A percentile compares a stretch with the other conserved stretches of the same genome.
Conservation (phyloP, 2,113 vertebrate genomes). For the Dipodomys ordii region DNA sequence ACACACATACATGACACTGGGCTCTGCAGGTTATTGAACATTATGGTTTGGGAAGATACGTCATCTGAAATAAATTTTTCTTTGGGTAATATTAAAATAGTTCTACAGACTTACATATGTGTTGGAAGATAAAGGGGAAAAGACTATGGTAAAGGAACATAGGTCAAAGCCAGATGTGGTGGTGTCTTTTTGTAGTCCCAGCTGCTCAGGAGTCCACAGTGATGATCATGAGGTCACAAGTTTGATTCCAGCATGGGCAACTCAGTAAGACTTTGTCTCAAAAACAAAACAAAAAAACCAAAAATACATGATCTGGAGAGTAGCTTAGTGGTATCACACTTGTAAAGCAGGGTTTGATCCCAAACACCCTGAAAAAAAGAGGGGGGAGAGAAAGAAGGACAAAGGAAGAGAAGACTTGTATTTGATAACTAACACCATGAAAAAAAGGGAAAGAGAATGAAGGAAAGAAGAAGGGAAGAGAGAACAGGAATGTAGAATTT, state of each 20-base stretch:
- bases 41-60: not conserved
- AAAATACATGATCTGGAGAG: too few species aligned
- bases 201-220: too few species aligned
- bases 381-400: too few species aligned
- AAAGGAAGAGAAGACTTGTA: not conserved
- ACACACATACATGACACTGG: not conserved
- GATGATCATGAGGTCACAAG: too few species aligned
- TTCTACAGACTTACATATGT: too few species aligned
- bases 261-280: not conserved
- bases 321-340: too few species aligned
- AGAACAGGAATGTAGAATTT: not conserved
- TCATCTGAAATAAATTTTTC: conserved; percentile 18
- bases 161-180: not conserved
- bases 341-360: too few species aligned
- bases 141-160: not conserved
- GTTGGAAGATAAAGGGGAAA: not conserved
- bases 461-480: not conserved
- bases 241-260: too few species aligned
- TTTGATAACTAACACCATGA: too few species aligned
- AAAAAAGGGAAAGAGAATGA: not conserved
- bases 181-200: too few species aligned
- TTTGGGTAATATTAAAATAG: not conserved
- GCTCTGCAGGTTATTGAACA: not conserved
- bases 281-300: too few species aligned
- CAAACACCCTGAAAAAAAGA: too few species aligned